These are phyloP conservation scores for Hydroisotoma schaefferi DNA, from an alignment of 2,888 invertebrate species.

Conservation along the genomic window DNA sequence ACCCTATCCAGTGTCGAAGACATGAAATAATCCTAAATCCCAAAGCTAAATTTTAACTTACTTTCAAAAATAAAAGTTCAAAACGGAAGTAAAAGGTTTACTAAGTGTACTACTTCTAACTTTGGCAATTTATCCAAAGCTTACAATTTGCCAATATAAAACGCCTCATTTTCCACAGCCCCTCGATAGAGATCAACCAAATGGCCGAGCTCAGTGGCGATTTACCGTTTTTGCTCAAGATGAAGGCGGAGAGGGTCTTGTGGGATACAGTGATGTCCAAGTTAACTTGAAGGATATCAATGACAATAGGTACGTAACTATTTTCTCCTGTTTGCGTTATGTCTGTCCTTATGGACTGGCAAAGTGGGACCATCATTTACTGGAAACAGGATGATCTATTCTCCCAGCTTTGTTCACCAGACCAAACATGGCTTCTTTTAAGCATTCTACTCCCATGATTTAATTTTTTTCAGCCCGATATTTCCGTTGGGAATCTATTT, in stretches of 20 bases:
- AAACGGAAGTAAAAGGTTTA: too few relatives aligned
- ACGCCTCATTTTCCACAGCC: conserved; percentile 60
- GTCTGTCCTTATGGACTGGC: too few relatives aligned
- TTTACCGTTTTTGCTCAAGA: conserved; percentile 96
- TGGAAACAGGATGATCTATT: too few relatives aligned
- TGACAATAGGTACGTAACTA: conserved; percentile 66
- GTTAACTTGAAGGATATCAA: conserved; percentile 89
- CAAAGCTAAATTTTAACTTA: too few relatives aligned
- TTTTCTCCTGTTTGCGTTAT: not conserved
- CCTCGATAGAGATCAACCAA: conserved; percentile 93
- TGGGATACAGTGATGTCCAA: conserved; percentile 96
- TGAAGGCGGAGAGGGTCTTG: conserved; percentile 90
- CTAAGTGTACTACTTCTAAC: too few relatives aligned
- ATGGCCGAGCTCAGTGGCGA: conserved; percentile 79
- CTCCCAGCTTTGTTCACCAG: too few relatives aligned
- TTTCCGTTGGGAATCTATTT: conserved; percentile 92
- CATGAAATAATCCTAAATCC: too few relatives aligned
- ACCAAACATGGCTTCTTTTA: not conserved
- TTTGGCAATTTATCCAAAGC: too few relatives aligned
- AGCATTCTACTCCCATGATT: not conserved
- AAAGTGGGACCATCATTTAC: too few relatives aligned
- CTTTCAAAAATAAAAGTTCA: too few relatives aligned
- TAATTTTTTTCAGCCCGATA: conserved; percentile 62
- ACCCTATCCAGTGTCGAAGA: too few relatives aligned
- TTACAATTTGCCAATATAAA: not conserved